phyloP scores from a whole-genome alignment of 2,888 invertebrate genomes.

The Nomada fucata region DNA sequence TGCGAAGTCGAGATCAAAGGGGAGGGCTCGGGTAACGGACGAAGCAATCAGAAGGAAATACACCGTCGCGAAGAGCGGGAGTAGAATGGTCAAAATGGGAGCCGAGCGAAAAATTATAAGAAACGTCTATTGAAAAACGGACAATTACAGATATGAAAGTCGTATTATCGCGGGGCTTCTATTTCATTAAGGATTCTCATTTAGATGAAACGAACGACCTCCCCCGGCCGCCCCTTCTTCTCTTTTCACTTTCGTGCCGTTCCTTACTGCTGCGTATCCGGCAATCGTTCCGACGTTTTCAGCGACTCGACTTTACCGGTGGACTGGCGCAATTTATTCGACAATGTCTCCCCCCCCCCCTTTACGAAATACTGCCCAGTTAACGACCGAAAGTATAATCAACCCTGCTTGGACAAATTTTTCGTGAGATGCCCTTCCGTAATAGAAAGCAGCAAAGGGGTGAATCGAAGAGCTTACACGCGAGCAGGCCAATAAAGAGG shows the following conservation, averaged over 20 bases:
- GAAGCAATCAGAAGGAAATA: constrained; percentile 32
- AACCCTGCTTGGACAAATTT: neutral
- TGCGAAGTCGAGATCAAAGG: constrained; percentile 35
- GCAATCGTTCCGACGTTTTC: neutral
- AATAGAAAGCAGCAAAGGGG: too few species aligned
- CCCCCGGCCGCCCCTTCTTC: too few species aligned
- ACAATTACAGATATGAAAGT: constrained; percentile 36
- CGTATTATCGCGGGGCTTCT: constrained; percentile 10
- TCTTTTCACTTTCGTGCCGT: neutral
- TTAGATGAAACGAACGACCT: neutral
- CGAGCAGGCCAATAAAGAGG: neutral
- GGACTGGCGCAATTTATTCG: neutral
- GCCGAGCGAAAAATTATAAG: neutral
- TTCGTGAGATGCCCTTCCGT: too few species aligned
- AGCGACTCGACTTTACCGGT: neutral
- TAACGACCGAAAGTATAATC: neutral
- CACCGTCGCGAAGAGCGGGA: neutral
- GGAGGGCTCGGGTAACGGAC: constrained; percentile 7
- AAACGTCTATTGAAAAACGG: constrained; percentile 8
- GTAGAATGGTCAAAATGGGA: neutral
- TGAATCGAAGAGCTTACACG: too few species aligned
- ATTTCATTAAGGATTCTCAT: constrained; percentile 18
- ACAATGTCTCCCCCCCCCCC: neutral
- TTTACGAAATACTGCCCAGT: neutral
- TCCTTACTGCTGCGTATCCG: too few species aligned